Evolutionary conservation across 2,888 invertebrate species (phyloP).

Genomic region (Mactromeris polynyma): DNA sequence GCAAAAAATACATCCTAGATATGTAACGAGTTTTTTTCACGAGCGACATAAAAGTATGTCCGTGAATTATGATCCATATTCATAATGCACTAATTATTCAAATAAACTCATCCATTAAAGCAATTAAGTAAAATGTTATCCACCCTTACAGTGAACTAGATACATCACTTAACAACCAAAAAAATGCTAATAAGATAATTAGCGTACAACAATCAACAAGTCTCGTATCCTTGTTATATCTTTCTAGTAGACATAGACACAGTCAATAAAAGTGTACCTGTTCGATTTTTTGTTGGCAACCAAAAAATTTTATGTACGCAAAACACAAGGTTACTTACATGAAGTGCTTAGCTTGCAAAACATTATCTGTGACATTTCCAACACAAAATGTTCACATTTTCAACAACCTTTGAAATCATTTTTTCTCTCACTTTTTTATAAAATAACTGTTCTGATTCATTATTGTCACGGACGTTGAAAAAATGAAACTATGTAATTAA

Average conservation of each 20-base stretch:
- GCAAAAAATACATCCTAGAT: not conserved
- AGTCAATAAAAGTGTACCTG: constrained; percentile 5
- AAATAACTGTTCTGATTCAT: too few relatives aligned
- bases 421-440: too few relatives aligned
- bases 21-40: not conserved
- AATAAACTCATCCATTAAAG: not conserved
- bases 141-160: not conserved
- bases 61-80: not conserved
- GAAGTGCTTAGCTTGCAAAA: constrained; percentile 16
- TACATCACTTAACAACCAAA: not conserved
- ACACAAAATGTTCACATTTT: not conserved
- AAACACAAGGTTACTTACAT: not conserved
- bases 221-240: not conserved
- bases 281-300: constrained; percentile 14
- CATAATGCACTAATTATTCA: not conserved
- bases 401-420: not conserved
- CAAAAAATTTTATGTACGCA: not conserved
- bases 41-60: not conserved
- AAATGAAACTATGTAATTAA: too few relatives aligned
- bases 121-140: not conserved
- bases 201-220: not conserved
- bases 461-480: too few relatives aligned
- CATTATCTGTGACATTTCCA: constrained; percentile 5
- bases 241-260: not conserved
- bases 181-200: not conserved